Conservation (phyloP, 2,888 invertebrate genomes). For the Ethmia dodecea region DNA sequence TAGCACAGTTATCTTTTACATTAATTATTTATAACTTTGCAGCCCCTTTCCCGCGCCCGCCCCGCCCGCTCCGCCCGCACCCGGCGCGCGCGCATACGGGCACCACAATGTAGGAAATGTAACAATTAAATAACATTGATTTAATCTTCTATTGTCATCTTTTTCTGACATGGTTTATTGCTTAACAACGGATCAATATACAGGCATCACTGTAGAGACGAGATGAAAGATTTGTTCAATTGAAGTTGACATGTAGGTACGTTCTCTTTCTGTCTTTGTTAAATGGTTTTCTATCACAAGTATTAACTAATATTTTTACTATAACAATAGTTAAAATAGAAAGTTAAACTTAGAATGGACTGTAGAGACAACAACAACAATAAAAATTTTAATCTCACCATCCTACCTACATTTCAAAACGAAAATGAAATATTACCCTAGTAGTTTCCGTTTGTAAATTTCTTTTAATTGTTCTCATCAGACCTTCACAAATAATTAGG, state of each 20-base stretch:
- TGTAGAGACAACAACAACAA: no score
- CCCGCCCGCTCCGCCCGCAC: conserved; percentile 13
- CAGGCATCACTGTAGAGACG: no score
- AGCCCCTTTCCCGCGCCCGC: conserved; percentile 21
- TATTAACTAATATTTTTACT: no score
- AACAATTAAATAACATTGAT: conserved; percentile 57
- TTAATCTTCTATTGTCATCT: conserved; percentile 50
- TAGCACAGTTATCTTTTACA: conserved; percentile 48
- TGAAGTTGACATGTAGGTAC: no score
- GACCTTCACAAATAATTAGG: conserved; percentile 8
- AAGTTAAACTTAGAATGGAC: no score
- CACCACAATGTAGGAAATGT: conserved; percentile 41
- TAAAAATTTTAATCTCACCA: no score
- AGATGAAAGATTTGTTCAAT: background rate
- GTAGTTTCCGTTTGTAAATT: no score
- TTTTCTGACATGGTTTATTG: conserved; percentile 29
- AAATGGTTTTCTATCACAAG: no score
- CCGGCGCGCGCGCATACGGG: conserved; percentile 44
- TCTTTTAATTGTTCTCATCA: conserved; percentile 6
- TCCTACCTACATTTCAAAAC: no score
- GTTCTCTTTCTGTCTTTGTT: no score
- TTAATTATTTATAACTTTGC: conserved; percentile 47
- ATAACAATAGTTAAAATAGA: no score
- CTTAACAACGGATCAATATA: background rate
- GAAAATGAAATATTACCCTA: no score